Percentiles rank a stretch among this genome's conserved stretches.
These are phyloP conservation scores for Alviniconcha marisindica DNA, from an alignment of 1,140 invertebrate species.

Conservation along the genomic window DNA sequence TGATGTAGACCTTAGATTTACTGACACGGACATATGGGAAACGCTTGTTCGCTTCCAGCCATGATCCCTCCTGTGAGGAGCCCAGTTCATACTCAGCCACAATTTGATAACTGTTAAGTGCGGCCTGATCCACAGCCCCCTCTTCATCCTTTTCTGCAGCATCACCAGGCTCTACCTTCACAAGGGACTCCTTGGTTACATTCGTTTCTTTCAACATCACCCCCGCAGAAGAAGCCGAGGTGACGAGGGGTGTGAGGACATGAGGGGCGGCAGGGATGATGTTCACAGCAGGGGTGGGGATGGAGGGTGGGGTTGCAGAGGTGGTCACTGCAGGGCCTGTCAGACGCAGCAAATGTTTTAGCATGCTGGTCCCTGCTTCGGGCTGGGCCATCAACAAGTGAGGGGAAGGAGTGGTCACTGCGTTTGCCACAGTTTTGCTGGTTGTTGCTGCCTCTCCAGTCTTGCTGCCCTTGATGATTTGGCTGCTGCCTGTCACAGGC, in stretches of 20 bases:
- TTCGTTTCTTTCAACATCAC: not conserved
- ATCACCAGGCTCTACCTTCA: not conserved
- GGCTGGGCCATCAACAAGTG: not conserved
- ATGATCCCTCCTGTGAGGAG: conserved; percentile 12
- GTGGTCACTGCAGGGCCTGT: not conserved
- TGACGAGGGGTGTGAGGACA: not conserved
- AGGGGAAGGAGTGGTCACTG: too few species aligned
- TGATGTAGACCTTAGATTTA: not conserved
- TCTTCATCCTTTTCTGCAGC: not conserved
- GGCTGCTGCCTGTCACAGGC: not conserved
- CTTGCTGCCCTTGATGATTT: not conserved
- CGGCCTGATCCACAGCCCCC: not conserved
- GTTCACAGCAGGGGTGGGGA: not conserved
- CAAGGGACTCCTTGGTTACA: not conserved
- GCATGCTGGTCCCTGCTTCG: conserved; percentile 29
- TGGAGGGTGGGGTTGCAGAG: not conserved
- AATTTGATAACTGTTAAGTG: conserved; percentile 5
- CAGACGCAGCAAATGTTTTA: conserved; percentile 33
- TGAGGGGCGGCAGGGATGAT: not conserved
- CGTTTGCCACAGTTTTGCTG: not conserved
- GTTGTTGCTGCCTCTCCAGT: not conserved
- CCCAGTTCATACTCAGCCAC: conserved; percentile 25
- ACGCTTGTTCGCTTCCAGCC: not conserved
- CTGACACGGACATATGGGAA: conserved; percentile 28
- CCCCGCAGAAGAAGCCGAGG: not conserved